Percentiles rank a stretch among this genome's conserved stretches.
Conservation (phyloP, 2,888 invertebrate species). For the Mesopsocus fuscifrons region DNA sequence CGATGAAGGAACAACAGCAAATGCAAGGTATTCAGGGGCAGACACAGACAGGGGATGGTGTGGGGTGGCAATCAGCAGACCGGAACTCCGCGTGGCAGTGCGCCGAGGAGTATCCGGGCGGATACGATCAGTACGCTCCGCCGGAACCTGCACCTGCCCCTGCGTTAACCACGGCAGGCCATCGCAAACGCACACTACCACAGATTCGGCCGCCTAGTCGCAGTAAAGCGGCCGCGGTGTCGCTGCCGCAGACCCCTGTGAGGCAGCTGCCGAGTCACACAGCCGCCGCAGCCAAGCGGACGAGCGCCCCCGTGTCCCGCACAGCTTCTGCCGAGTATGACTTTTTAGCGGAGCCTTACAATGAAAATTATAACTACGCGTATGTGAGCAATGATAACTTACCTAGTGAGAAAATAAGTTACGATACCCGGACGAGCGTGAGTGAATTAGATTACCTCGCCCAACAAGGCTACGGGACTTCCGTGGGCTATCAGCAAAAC, state of each 20-base stretch:
- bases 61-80: conserved; percentile 2
- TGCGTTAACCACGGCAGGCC: conserved; percentile 4
- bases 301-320: conserved; percentile 21
- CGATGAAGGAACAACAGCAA: conserved; percentile 2
- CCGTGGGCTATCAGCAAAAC: conserved; percentile 13
- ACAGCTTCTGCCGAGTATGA: conserved; percentile 26
- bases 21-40: too few relatives aligned
- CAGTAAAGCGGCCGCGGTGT: conserved; percentile 16
- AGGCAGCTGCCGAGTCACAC: conserved; percentile 27
- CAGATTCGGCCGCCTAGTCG: conserved; percentile 20
- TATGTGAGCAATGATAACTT: conserved; percentile 48
- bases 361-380: conserved; percentile 50
- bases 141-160: conserved; percentile 23
- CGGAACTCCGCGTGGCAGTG: not conserved
- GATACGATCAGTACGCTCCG: conserved; percentile 22
- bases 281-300: conserved; percentile 13
- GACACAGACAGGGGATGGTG: not conserved
- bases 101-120: conserved; percentile 17
- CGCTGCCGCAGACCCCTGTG: conserved; percentile 34
- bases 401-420: conserved; percentile 18
- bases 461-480: not conserved
- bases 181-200: conserved; percentile 8
- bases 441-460: conserved; percentile 21
- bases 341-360: conserved; percentile 27
- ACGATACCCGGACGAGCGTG: conserved; percentile 23